Conservation (phyloP, 2,888 invertebrate genomes). For the Meiosimyza platycephala region DNA sequence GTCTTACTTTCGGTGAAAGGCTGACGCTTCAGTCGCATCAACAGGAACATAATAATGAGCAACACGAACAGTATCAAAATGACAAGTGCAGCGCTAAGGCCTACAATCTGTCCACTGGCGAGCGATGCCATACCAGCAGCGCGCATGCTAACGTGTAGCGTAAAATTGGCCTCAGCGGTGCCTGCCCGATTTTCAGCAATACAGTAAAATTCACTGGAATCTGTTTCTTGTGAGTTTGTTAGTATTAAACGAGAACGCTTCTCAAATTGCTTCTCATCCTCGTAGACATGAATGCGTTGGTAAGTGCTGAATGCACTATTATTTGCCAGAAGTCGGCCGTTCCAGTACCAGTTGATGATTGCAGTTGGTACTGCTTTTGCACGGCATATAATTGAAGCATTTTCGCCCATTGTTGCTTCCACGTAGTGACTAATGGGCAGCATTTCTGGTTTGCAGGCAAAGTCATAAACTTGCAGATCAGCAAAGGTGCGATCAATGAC, state of each 20-base stretch:
- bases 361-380: slow-evolving; percentile 86
- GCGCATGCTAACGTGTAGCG: slow-evolving; percentile 82
- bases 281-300: slow-evolving; percentile 80
- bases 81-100: slow-evolving; percentile 84
- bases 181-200: slow-evolving; percentile 91
- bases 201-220: slow-evolving; percentile 87
- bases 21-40: slow-evolving; percentile 79
- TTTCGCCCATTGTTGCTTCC: slow-evolving; percentile 83
- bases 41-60: slow-evolving; percentile 77
- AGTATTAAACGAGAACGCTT: slow-evolving; percentile 82
- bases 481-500: slow-evolving; percentile 79
- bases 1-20: slow-evolving; percentile 82
- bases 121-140: slow-evolving; percentile 84
- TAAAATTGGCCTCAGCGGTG: slow-evolving; percentile 88
- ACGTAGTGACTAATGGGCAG: slow-evolving; percentile 80
- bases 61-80: slow-evolving; percentile 81
- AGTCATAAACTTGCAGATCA: slow-evolving; percentile 83
- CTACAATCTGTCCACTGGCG: slow-evolving; percentile 87
- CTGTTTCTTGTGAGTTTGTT: slow-evolving; percentile 85
- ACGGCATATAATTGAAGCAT: slow-evolving; percentile 85
- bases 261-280: slow-evolving; percentile 72
- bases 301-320: slow-evolving; percentile 83
- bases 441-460: slow-evolving; percentile 87
- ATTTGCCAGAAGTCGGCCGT: slow-evolving; percentile 81
- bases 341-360: slow-evolving; percentile 88